Base-by-base conservation (phyloP, 2,113 vertebrate genomes). In the Salvator merianae region DNA sequence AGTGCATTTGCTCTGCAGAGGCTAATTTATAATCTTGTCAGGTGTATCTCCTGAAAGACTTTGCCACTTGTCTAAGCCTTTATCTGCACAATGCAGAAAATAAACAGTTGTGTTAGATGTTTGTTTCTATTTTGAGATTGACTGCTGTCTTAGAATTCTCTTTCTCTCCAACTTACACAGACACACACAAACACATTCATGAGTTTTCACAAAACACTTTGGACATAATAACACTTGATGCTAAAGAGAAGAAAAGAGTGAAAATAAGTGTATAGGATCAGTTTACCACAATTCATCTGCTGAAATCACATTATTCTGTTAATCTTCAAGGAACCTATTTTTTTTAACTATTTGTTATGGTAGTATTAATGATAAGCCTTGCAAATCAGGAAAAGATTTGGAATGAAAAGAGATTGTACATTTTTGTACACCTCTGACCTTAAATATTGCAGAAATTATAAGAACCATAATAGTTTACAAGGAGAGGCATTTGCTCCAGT, bases 1-100 rank as follows among this genome's bases (percentile, higher is more conserved):
- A 88, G 87, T 90, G 63, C 82, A 77, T 73, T 92, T 93, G 88
- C 91, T 87, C 87, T 89, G n/a, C 85, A 89, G 38, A 91, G 91
- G 81, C 81, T 92, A 92, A 94, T 94, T 95, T 93, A 92, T 91
- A 93, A 89, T 93, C 86, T 95, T 92, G 92, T 87, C 89, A 93
- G 86, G 77, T 81, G 74, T 86, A 82, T 90, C 82, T 86, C 89
- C 88, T 84, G 85, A 88, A 93, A 93, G 92, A 94, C 83, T 91
- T 90, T 90, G 66, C 92, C 91, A 28, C 43, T n/a, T 87, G 80
- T 90, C 77, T 91, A 90, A 87, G 79, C 87, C 89, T 93, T 94
- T 95, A 94, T 93, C 77, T 91, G 90, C 80, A 86, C 55, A 43
- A 81, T 87, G 84, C 85, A 93, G 92, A 90, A 86, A 92, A 86